phyloP scores from a whole-genome alignment of 2,888 invertebrate genomes.

The Pandemis heparana region DNA sequence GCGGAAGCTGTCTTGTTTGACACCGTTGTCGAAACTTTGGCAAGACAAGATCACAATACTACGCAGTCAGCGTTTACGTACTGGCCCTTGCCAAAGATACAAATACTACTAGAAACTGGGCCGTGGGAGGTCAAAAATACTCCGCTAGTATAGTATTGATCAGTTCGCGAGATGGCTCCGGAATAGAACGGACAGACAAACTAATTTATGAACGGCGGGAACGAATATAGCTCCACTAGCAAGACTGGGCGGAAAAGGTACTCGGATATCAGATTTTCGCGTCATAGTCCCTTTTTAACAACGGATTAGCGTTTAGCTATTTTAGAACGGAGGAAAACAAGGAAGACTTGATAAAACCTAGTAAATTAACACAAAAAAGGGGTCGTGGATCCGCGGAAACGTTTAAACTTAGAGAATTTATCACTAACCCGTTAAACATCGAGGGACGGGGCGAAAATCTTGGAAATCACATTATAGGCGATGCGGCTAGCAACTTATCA shows the following conservation, averaged over 20 bases:
- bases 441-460: no score
- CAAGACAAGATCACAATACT: not conserved
- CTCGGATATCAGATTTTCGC: constrained; percentile 3
- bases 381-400: no score
- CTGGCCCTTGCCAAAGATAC: not conserved
- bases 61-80: constrained; percentile 3
- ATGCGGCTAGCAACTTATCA: no score
- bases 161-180: constrained; percentile 3
- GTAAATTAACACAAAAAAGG: no score
- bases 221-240: constrained; percentile 15
- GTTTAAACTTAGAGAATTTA: no score
- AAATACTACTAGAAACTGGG: constrained; percentile 19
- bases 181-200: constrained; percentile 34
- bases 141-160: constrained; percentile 35
- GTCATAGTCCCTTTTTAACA: constrained; percentile 1
- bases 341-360: no score
- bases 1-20: not conserved
- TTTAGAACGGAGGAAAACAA: not conserved
- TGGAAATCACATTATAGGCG: no score
- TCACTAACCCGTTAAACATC: no score
- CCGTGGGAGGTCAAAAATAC: constrained; percentile 33
- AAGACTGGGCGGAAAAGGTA: constrained; percentile 6
- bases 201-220: constrained; percentile 37
- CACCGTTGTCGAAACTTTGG: not conserved
- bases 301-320: not conserved